Evolutionary conservation across 2,888 invertebrate genomes (phyloP).

Genomic region (Drosophila nigricruria): DNA sequence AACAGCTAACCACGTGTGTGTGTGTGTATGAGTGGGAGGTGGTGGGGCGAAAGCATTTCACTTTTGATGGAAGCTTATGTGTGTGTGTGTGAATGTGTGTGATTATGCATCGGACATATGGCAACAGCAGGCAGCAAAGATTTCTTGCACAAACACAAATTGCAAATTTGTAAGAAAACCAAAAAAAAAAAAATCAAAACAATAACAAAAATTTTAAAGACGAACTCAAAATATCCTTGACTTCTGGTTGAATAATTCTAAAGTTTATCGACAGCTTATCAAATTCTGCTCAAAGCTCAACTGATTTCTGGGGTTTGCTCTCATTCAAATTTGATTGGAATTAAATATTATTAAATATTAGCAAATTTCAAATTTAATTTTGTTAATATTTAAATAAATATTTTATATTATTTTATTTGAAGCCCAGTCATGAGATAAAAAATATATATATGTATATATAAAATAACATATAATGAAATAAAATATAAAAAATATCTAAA

Average conservation of each 20-base stretch:
- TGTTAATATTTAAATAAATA: too few relatives aligned
- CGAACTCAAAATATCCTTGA: conserved; percentile 5
- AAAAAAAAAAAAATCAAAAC: not conserved
- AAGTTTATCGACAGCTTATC: not conserved
- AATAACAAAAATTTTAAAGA: not conserved
- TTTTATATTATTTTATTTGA: too few relatives aligned
- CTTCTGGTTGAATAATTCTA: too few relatives aligned
- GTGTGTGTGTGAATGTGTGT: conserved; percentile 6
- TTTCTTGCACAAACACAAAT: conserved; percentile 58
- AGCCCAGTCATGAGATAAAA: too few relatives aligned
- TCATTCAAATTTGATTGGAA: too few relatives aligned
- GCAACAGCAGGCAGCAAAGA: conserved; percentile 62
- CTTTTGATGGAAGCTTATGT: conserved; percentile 39
- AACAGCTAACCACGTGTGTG: conserved; percentile 17
- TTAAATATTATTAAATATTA: too few relatives aligned
- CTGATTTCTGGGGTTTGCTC: not conserved
- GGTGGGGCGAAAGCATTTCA: conserved; percentile 30
- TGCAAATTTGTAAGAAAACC: conserved; percentile 64
- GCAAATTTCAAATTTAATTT: too few relatives aligned
- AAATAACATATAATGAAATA: too few relatives aligned
- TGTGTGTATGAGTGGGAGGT: not conserved
- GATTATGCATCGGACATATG: conserved; percentile 57
- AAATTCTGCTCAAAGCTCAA: not conserved
- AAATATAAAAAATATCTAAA: too few relatives aligned
- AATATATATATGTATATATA: not conserved